Conservation (phyloP, 2,113 vertebrate species). For the Loxodonta africana region DNA sequence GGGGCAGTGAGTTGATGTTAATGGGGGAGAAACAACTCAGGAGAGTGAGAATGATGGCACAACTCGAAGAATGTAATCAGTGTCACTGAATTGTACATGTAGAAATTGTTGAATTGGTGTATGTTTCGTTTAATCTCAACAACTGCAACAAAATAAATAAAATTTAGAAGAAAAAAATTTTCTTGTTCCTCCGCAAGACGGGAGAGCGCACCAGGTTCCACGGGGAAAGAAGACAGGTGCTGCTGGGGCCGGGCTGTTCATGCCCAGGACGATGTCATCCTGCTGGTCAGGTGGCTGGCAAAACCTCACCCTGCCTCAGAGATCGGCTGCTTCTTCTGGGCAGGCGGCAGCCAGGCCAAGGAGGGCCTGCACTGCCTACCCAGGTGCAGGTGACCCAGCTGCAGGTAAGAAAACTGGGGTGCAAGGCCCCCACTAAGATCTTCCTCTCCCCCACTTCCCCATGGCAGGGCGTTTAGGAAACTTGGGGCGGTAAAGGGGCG, state of each 20-base stretch:
- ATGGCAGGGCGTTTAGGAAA: neutral
- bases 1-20: too few species aligned
- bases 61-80: too few species aligned
- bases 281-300: neutral
- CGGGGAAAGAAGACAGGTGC: neutral
- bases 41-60: too few species aligned
- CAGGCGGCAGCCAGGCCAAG: neutral
- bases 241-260: neutral
- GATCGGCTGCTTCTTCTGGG: neutral
- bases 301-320: neutral
- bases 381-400: conserved; percentile 57
- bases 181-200: conserved; percentile 62
- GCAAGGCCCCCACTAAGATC: neutral
- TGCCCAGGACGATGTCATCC: neutral
- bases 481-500: neutral
- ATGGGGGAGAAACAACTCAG: too few species aligned
- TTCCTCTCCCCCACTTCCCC: neutral
- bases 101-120: too few species aligned
- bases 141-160: too few species aligned
- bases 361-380: neutral
- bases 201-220: conserved; percentile 57
- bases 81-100: too few species aligned
- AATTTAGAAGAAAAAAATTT: neutral
- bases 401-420: conserved; percentile 57
- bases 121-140: too few species aligned